Evolutionary conservation across 2,888 invertebrate genomes (phyloP).

Genomic region (Lamproptera curius): DNA sequence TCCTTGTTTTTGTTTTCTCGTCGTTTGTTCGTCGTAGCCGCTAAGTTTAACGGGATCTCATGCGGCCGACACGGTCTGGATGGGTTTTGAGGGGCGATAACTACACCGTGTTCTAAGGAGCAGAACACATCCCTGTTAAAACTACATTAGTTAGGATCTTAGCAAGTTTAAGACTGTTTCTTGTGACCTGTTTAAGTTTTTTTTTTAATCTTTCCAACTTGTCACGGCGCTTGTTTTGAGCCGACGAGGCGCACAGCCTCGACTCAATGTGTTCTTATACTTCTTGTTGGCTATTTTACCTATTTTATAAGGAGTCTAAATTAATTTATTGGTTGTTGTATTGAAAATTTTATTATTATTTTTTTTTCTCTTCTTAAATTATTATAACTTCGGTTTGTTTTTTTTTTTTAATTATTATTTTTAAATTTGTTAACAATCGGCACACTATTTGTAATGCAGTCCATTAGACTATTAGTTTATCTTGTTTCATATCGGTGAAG

Average conservation of each 20-base stretch:
- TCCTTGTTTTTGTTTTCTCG: background rate
- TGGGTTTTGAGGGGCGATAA: constrained; percentile 52
- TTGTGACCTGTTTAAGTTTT: constrained; percentile 78
- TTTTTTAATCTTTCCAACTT: constrained; percentile 69
- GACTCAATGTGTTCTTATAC: constrained; percentile 76
- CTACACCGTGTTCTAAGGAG: constrained; percentile 73
- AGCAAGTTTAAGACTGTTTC: constrained; percentile 78
- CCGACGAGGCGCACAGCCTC: constrained; percentile 44
- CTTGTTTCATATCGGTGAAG: constrained; percentile 32
- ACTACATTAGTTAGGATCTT: constrained; percentile 75
- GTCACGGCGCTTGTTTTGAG: constrained; percentile 52
- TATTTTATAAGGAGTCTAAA: constrained; percentile 77
- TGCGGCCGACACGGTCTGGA: constrained; percentile 38
- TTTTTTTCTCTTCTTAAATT: constrained; percentile 66
- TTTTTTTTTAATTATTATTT: constrained; percentile 23
- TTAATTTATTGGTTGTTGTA: constrained; percentile 79
- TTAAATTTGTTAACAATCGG: constrained; percentile 51
- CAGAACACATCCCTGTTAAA: constrained; percentile 76
- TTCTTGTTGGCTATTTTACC: constrained; percentile 78
- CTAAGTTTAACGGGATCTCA: constrained; percentile 68
- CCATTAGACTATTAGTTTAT: constrained; percentile 47
- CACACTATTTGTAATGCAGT: constrained; percentile 66
- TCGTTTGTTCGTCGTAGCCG: constrained; percentile 41
- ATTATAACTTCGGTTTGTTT: constrained; percentile 59
- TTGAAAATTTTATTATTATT: constrained; percentile 43